phyloP scores from a whole-genome alignment of 2,888 invertebrate genomes.

The Cacoxenus indagator region DNA sequence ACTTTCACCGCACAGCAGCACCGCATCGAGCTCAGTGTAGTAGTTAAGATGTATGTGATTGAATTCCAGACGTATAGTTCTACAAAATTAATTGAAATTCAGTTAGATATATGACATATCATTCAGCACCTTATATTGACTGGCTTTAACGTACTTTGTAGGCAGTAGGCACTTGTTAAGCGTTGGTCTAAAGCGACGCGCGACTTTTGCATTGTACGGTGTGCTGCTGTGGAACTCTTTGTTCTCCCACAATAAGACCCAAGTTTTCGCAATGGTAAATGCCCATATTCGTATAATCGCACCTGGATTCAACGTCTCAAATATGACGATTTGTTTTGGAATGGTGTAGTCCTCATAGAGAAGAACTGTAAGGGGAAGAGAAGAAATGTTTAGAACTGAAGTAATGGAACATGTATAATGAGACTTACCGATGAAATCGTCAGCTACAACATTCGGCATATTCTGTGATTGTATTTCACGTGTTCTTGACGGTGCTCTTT shows the following conservation, averaged over 20 bases:
- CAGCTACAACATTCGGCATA: conserved; percentile 76
- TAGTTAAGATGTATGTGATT: conserved; percentile 85
- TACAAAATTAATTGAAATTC: conserved; percentile 66
- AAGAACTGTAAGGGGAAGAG: conserved; percentile 56
- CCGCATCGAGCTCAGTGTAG: conserved; percentile 90
- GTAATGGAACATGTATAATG: background rate
- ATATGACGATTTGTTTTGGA: conserved; percentile 76
- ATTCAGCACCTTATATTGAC: no score
- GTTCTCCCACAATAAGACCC: conserved; percentile 86
- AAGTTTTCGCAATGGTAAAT: conserved; percentile 72
- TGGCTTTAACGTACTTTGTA: conserved; percentile 72
- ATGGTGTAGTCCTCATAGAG: conserved; percentile 69
- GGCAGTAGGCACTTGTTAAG: conserved; percentile 74
- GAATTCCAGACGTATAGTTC: conserved; percentile 87
- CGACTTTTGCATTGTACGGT: conserved; percentile 70
- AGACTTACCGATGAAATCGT: conserved; percentile 83
- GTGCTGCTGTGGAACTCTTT: conserved; percentile 38
- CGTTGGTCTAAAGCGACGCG: conserved; percentile 84
- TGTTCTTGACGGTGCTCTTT: conserved; percentile 80
- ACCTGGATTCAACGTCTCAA: conserved; percentile 90
- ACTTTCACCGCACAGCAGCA: conserved; percentile 80
- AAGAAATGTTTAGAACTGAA: background rate
- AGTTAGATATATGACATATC: background rate
- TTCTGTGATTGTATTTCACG: conserved; percentile 83
- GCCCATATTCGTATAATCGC: conserved; percentile 87